Evolutionary conservation across 1,140 invertebrate genomes (phyloP), one percentile per base, ranked within the genome.

Genomic region (Antheraea mylitta): DNA sequence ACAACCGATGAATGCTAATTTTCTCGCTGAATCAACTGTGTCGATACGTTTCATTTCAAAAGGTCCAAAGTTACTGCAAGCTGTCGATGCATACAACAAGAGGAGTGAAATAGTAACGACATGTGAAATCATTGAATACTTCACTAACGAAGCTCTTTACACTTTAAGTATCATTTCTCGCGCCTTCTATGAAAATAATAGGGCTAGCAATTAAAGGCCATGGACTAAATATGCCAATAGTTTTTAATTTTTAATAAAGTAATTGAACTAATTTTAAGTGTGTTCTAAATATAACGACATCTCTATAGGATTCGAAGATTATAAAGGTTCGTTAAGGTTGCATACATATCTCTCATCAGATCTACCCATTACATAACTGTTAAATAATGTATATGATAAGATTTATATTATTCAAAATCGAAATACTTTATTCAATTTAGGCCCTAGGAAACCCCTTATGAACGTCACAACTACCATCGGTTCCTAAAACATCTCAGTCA

Each of bases 101-200:
- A 67, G 38, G 30, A 70, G 68, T 65, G 53, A 73, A 65, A 58
- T 70, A 65, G 10, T 37, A 60, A 7, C 1, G 67, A 62, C 13
- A 48, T 38, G 48, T 45, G 61, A 67, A 18, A 38, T 13, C 64
- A 67, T 53, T 71, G 70, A 71, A 69, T 70, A 19, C 59, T 58
- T 36, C 36, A 64, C 67, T 75, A 75, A 75, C 73, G 73, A 75
- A 75, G 63, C 38, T 19, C 66, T 67, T 72, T 59, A 67, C 65
- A 73, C 65, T 58, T 65, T 19, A 42, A 65, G 42, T 48, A 65
- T 67, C 66, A 36, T 66, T 61, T 59, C 61, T 69, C 60, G 60
- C 22, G 9, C 19, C 60, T 53, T 53, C 16, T 53, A 53, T n/a
- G 45, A 53, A 53, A 53, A 13, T 53, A 53, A n/a, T 53, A 53